Base-by-base conservation (phyloP, 2,113 vertebrate genomes). In the Chroicocephalus ridibundus region DNA sequence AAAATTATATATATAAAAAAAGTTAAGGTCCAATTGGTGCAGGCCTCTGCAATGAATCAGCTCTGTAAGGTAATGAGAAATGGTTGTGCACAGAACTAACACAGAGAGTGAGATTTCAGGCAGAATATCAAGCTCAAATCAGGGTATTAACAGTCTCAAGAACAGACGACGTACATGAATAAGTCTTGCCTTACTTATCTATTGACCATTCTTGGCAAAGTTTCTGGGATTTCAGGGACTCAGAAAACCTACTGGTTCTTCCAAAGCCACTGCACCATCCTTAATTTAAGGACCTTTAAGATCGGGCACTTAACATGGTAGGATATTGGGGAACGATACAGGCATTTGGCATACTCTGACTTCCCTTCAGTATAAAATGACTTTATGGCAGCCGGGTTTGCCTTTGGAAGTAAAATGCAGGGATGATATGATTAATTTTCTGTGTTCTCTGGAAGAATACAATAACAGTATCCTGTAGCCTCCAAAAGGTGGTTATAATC, bases 191-290 rank as follows among this genome's bases (percentile, higher is more conserved):
- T 66, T 71, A 16, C 6, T 79, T 85, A 12, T 47, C 8, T 80
- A 9, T 27, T 38, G 14, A 32, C 40, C 1, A 1, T 85, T 93
- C 25, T 32, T 75, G 36, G 13, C 6, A 54, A 60, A 65, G 25
- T 34, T 62, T 9, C 26, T 55, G 51, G 69, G 36, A 38, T 84
- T 91, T 75, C 42, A 44, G n/a, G 51, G 10, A 44, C 14, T 90
- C 0, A 0, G 31, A 51, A 89, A 91, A 38, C 20, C 8, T 25
- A 3, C 4, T 71, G 9, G 3, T 21, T 70, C 32, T 57, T 84
- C 21, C 15, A 38, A 65, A 80, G 54, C 15, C 10, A 55, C 42
- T 57, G 51, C 7, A 49, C 10, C 10, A 29, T 14, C 19, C 74
- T 86, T 90, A 44, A 13, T 49, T 44, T 66, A 65, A 52, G 9